Percentiles rank a stretch among this genome's conserved stretches.
Evolutionary conservation across 1,140 invertebrate species (phyloP).

Genomic region (Planococcus citri): DNA sequence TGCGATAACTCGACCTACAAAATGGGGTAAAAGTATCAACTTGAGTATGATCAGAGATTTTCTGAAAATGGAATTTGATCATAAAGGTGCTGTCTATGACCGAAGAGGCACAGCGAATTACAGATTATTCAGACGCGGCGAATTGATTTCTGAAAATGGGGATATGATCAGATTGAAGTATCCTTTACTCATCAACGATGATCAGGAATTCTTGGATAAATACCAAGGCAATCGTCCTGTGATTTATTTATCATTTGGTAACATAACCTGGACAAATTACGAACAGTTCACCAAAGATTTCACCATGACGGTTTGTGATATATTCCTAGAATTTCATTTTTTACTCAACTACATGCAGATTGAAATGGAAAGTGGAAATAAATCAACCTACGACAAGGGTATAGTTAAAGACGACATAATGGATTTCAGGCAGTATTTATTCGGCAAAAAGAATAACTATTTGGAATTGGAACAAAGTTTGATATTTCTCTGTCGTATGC

Average conservation of each 20-base stretch:
- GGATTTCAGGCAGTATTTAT: not conserved
- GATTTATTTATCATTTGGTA: not conserved
- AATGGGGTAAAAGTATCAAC: not conserved
- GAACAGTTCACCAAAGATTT: not conserved
- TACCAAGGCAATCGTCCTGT: not conserved
- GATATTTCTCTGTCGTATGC: not conserved
- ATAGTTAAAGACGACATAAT: not conserved
- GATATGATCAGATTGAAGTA: not conserved
- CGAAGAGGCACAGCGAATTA: not conserved
- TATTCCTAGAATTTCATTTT: not conserved
- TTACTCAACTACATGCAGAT: not conserved
- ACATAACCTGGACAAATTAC: not conserved
- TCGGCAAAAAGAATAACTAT: not conserved
- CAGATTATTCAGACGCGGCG: not conserved
- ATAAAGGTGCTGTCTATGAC: not conserved
- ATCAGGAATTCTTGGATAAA: not conserved
- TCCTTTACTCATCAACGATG: not conserved
- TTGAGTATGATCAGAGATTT: not conserved
- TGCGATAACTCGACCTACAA: not conserved
- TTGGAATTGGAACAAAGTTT: not conserved
- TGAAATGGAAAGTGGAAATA: not conserved
- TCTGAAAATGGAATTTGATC: not conserved
- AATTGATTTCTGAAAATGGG: not conserved
- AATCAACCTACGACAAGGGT: not conserved
- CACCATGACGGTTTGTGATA: not conserved